Base-by-base conservation (phyloP, 37 sponge, comb jelly and placozoan genomes). In the Lycopodina hypogea region DNA sequence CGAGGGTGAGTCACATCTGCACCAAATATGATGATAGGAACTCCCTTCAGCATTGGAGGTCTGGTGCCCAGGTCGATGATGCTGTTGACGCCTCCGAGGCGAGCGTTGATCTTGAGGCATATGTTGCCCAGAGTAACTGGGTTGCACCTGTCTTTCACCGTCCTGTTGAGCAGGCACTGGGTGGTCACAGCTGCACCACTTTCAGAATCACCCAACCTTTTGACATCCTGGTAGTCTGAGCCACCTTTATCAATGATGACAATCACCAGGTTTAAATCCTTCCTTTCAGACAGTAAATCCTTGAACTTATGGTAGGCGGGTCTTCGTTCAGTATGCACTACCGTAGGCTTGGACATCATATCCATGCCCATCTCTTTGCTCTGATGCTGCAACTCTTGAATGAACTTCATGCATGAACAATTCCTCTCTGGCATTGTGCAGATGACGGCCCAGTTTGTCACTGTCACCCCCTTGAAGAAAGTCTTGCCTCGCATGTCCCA, bases 1-100 rank as follows among this genome's bases (percentile, higher is more conserved):
- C 45, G 69, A 2, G 92, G 92, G 52, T 92, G 92, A 75, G 88
- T 92, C 57, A 92, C 92, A 70, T 92, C 92, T 56, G 92, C 92
- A 66, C 92, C 92, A 62, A 92, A 64, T 8, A 92, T 57, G 33
- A 92, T 92, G 11, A 87, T 64, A n/a, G 88, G 87, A 12, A 86
- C 64, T 0, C 23, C 37, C 38, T 33, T 26, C 3, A 89, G 26
- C 4, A 71, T 12, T 3, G 35, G 12, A 56, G 69, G 80, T 23
- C 65, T 56, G 19, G 71, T 34, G 17, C 21, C 26, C 32, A 45
- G 23, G 33, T 34, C 74, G 34, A 81, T 72, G 53, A 83, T 83
- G 75, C 76, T 85, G 74, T 93, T 93, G 0, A 72, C 56, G 0
- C 94, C 94, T 11, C 94, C 94, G 19, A 93, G 62, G 61, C 89